These are phyloP conservation scores for Prenolepis imparis DNA, from an alignment of 2,888 invertebrate genomes.

Conservation along the genomic window DNA sequence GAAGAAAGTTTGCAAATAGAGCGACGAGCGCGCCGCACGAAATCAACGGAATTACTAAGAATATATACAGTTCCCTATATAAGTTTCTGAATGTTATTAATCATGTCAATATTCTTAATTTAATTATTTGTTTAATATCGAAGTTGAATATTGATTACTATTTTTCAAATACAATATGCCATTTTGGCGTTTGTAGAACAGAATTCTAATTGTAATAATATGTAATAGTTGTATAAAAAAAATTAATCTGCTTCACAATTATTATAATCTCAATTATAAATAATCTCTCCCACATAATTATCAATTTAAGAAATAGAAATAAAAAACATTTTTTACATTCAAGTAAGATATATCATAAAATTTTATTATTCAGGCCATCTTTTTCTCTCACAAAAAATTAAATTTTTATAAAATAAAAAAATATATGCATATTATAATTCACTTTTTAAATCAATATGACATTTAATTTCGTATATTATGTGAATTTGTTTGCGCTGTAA, in stretches of 20 bases:
- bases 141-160: neutral
- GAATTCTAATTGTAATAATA: neutral
- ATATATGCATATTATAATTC: neutral
- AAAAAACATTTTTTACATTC: neutral
- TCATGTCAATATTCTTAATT: neutral
- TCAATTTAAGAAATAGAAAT: neutral
- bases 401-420: neutral
- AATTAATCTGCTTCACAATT: neutral
- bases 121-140: neutral
- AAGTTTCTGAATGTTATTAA: neutral
- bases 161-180: neutral
- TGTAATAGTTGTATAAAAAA: too few species aligned
- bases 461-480: neutral
- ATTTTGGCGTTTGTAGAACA: neutral
- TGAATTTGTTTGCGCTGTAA: neutral
- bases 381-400: neutral
- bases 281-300: neutral
- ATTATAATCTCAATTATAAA: neutral
- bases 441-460: neutral
- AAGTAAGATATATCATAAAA: neutral
- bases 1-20: neutral
- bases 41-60: conserved; percentile 27
- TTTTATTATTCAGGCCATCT: neutral
- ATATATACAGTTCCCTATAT: neutral
- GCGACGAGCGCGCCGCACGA: neutral